Base-by-base conservation (phyloP, 2,113 vertebrate genomes). In the Probosciger aterrimus region DNA sequence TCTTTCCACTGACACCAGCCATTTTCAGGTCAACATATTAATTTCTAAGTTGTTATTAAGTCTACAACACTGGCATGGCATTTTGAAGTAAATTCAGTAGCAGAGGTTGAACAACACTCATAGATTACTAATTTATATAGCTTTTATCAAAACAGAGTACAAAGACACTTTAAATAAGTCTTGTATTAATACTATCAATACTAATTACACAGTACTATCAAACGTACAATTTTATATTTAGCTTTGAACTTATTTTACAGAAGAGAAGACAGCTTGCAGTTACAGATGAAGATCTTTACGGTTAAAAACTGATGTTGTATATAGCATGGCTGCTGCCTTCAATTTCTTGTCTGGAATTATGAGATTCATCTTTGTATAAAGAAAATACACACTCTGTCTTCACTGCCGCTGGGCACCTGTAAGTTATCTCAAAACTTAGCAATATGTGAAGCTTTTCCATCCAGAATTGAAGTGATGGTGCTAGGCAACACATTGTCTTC, bases 401-500 rank as follows among this genome's bases (percentile, higher is more conserved):
- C 25, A 8, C 22, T 78, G 70, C 59, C 2, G 0, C 30, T 67
- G 35, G 28, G 16, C 11, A 82, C 65, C 57, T 57, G 33, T 81
- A 77, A 81, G 10, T 39, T 22, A 25, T 24, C 76, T 92, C 46
- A 82, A 60, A 73, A 49, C 28, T 62, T 39, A 55, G 59, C 59
- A 86, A 20, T 33, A 28, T 25, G 50, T 73, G 64, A 55, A 85
- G 28, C 10, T 59, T 84, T 85, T 85, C 31, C 75, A 67, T 49
- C 28, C 46, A 71, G 52, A 71, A 49, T 17, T 8, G 50, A 80
- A 80, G 39, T 0, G 1, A 71, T 1, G 1, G 41, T 0, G 9
- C 39, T 81, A 88, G 43, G 30, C 57, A 85, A 49, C 46, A 53
- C 4, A 6, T 27, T 49, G n/a, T 60, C 63, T 76, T 71, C 63